phyloP scores from a whole-genome alignment of 2,888 invertebrate species.

The Ptilodon capucinus region DNA sequence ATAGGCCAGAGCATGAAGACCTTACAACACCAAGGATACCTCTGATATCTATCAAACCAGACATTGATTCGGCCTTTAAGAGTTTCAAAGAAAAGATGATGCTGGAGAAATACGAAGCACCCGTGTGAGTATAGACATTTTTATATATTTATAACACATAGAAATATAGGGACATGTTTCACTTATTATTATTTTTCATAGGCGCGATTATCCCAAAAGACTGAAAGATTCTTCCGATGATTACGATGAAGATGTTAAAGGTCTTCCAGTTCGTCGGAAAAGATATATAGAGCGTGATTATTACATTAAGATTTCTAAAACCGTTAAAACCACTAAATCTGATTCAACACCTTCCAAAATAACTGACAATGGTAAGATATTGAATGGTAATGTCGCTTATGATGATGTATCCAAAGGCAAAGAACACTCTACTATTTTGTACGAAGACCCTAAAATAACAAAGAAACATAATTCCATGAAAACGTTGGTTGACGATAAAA shows the following conservation, averaged over 20 bases:
- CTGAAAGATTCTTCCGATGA: conserved; percentile 40
- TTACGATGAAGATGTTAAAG: conserved; percentile 62
- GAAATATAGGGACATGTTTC: no score
- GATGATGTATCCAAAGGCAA: not conserved
- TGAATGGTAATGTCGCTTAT: no score
- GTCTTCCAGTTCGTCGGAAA: conserved; percentile 56
- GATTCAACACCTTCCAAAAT: not conserved
- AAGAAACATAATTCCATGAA: not conserved
- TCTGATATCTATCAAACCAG: not conserved
- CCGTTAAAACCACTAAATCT: not conserved
- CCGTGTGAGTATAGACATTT: conserved; percentile 20
- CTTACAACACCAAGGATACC: not conserved
- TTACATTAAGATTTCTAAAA: not conserved
- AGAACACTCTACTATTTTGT: not conserved
- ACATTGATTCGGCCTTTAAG: conserved; percentile 16
- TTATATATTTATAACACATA: no score
- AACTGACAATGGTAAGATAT: no score
- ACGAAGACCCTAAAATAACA: not conserved
- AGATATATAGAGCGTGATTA: conserved; percentile 25
- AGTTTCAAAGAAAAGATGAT: conserved; percentile 33
- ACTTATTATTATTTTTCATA: not conserved
- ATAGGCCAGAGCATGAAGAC: not conserved
- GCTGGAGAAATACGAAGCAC: conserved; percentile 30
- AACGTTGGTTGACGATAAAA: not conserved
- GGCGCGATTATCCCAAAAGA: not conserved